Evolutionary conservation across 2,113 vertebrate genomes (phyloP).

Genomic region (Myrmecobius fasciatus): DNA sequence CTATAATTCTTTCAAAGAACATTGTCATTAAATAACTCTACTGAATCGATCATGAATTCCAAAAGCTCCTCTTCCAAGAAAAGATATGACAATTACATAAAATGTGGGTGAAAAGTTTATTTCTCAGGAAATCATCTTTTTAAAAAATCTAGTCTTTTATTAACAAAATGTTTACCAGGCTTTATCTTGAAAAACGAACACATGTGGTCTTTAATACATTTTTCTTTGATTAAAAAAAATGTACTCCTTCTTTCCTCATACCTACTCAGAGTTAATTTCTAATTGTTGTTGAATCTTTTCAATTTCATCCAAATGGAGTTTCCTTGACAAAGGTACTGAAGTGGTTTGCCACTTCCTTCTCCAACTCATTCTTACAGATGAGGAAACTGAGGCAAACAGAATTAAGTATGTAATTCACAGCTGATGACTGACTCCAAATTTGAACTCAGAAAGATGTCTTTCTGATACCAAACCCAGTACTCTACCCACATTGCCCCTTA

Average conservation of each 20-base stretch:
- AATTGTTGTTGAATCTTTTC: neutral
- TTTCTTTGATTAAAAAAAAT: neutral
- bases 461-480: neutral
- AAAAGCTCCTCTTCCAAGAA: neutral
- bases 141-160: slow-evolving; percentile 15
- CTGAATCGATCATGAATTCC: neutral
- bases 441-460: neutral
- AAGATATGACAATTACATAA: neutral
- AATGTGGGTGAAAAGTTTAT: neutral
- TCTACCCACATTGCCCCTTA: neutral
- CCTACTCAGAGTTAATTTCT: neutral
- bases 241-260: neutral
- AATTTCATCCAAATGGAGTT: neutral
- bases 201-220: neutral
- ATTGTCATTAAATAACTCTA: neutral
- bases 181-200: slow-evolving; percentile 19
- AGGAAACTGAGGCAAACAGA: neutral
- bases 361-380: neutral
- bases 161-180: neutral
- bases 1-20: neutral
- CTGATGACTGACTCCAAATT: neutral
- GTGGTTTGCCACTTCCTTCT: neutral
- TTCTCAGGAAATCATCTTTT: slow-evolving; percentile 9
- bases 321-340: slow-evolving; percentile 32
- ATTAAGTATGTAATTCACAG: slow-evolving; percentile 23